These are phyloP conservation scores for Cairina moschata DNA, from an alignment of 2,113 vertebrate species.

Conservation along the genomic window DNA sequence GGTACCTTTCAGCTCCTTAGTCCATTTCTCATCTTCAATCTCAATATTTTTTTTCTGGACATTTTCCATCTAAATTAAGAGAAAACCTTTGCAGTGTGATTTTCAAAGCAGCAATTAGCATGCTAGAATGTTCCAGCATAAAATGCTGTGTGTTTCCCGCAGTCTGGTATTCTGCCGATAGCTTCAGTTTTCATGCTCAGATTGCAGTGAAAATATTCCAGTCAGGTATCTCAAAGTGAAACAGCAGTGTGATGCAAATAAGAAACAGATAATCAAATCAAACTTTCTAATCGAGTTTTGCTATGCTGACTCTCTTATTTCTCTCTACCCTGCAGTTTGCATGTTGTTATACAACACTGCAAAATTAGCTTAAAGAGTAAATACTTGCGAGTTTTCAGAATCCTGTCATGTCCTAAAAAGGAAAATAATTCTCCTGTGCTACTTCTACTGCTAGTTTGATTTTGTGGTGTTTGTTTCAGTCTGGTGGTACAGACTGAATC, in stretches of 20 bases:
- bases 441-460: conserved; percentile 28
- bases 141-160: neutral
- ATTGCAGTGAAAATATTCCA: conserved; percentile 47
- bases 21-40: neutral
- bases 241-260: conserved; percentile 65
- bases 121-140: conserved; percentile 7
- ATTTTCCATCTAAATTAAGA: neutral
- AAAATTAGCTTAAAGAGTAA: conserved; percentile 71
- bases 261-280: conserved; percentile 70
- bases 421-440: conserved; percentile 2
- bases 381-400: conserved; percentile 55
- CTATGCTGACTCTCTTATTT: conserved; percentile 68
- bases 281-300: conserved; percentile 70
- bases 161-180: neutral
- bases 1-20: neutral
- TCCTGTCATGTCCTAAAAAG: conserved; percentile 13
- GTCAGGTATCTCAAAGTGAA: conserved; percentile 44
- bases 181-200: neutral
- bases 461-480: neutral
- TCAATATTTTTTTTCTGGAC: neutral
- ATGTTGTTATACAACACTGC: conserved; percentile 61
- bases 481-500: neutral
- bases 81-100: conserved; percentile 2
- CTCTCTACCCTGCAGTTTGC: conserved; percentile 58
- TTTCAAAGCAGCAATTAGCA: conserved; percentile 2